Conservation (phyloP, 2,113 vertebrate genomes). For the Aleadryas rufinucha region DNA sequence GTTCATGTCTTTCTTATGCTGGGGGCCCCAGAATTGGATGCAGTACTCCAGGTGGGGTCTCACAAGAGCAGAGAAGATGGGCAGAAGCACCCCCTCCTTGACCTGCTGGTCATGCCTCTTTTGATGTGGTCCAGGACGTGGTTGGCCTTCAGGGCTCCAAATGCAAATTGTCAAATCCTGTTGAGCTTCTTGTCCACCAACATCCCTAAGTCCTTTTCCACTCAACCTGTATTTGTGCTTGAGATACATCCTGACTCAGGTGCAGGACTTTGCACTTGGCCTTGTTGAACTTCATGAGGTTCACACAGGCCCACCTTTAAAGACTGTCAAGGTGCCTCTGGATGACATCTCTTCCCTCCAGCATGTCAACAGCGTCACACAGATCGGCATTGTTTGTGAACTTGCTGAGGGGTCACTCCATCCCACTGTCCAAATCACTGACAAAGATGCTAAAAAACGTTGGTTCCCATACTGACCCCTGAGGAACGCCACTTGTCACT, state of each 20-base stretch:
- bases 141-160: not conserved
- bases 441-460: not conserved
- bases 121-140: not conserved
- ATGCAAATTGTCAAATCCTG: not conserved
- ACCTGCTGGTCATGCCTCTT: not conserved
- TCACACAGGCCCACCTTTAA: not conserved
- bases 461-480: not conserved
- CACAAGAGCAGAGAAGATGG: not conserved
- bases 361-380: not conserved
- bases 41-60: not conserved
- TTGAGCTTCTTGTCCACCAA: not conserved
- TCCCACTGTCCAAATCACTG: not conserved
- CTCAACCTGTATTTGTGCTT: not conserved
- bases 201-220: not conserved
- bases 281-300: not conserved
- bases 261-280: not conserved
- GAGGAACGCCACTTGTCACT: not conserved
- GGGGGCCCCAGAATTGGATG: not conserved
- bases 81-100: not conserved
- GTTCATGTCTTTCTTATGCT: not conserved
- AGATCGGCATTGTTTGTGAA: not conserved
- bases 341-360: not conserved
- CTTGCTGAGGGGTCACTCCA: not conserved
- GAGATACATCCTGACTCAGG: not conserved
- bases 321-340: not conserved